phyloP scores from a whole-genome alignment of 1,140 invertebrate genomes.

The Drosophila dunni region DNA sequence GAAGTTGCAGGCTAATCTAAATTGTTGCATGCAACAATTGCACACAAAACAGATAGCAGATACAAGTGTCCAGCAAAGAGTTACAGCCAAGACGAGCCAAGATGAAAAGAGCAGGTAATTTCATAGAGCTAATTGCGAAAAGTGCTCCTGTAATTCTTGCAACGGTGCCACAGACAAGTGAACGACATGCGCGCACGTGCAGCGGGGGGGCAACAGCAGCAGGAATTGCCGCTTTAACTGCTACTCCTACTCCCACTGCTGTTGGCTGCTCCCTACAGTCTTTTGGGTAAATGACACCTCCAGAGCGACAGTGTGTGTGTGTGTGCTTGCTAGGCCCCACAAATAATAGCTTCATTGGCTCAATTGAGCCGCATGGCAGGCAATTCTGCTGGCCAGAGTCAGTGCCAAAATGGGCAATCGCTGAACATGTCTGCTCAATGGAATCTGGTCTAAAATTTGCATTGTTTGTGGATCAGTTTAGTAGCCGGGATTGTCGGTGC shows the following conservation, averaged over 20 bases:
- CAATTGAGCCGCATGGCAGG: constrained; percentile 8
- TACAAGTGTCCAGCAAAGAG: constrained; percentile 50
- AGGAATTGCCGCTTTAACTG: not conserved
- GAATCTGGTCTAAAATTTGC: constrained; percentile 80
- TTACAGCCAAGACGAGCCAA: too few species aligned
- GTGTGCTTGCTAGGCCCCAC: constrained; percentile 60
- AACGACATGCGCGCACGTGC: constrained; percentile 74
- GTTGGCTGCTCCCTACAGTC: constrained; percentile 13
- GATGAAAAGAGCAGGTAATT: constrained; percentile 58
- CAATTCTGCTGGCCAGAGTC: constrained; percentile 38
- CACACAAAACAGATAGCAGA: constrained; percentile 42
- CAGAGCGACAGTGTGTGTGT: constrained; percentile 37
- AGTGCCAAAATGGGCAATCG: constrained; percentile 58
- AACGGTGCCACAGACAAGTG: constrained; percentile 64
- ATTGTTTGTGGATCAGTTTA: constrained; percentile 53
- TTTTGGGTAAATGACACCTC: constrained; percentile 75
- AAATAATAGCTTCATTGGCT: constrained; percentile 81
- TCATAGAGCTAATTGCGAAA: constrained; percentile 76
- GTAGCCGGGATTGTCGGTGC: constrained; percentile 20
- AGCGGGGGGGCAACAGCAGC: constrained; percentile 41
- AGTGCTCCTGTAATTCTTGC: constrained; percentile 70
- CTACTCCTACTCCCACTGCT: not conserved
- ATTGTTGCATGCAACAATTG: constrained; percentile 81
- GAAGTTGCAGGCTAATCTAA: constrained; percentile 69
- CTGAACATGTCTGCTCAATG: constrained; percentile 58